A percentile compares a stretch with the other conserved stretches of the same genome.
phyloP scores from a whole-genome alignment of 2,888 invertebrate genomes.

The Diabrotica balteata region DNA sequence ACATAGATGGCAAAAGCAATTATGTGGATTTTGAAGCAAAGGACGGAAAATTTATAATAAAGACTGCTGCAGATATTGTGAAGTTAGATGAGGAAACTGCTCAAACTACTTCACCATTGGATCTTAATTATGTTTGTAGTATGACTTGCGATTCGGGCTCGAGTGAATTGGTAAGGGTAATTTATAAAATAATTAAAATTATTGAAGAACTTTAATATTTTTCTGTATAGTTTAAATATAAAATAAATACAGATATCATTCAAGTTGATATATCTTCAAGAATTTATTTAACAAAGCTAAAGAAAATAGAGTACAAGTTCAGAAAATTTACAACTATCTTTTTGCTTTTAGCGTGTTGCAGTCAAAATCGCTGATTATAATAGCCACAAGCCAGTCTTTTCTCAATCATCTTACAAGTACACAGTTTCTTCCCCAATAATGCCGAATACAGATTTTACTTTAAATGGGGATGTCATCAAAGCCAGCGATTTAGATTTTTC shows the following conservation, averaged over 20 bases:
- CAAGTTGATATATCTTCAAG: no score
- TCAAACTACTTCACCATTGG: not conserved
- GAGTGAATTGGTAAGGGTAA: conserved; percentile 28
- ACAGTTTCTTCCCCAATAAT: conserved; percentile 61
- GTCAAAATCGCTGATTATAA: conserved; percentile 63
- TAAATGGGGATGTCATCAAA: conserved; percentile 56
- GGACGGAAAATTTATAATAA: not conserved
- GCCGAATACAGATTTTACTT: conserved; percentile 60
- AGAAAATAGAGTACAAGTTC: no score
- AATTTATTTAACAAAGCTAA: no score
- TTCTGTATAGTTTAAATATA: no score
- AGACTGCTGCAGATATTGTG: conserved; percentile 1
- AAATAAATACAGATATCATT: no score
- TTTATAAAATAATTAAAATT: no score
- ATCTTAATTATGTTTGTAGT: conserved; percentile 11
- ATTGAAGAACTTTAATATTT: no score
- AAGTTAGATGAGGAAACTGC: conserved; percentile 6
- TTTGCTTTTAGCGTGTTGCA: conserved; percentile 57
- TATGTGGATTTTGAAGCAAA: not conserved
- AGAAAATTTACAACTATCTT: not conserved
- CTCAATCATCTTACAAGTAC: conserved; percentile 53
- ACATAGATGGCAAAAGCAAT: not conserved
- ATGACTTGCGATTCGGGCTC: conserved; percentile 17
- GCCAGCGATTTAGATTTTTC: conserved; percentile 66
- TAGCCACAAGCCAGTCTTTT: conserved; percentile 62